Evolutionary conservation across 2,113 vertebrate genomes (phyloP).

Genomic region (Solenodon paradoxus): DNA sequence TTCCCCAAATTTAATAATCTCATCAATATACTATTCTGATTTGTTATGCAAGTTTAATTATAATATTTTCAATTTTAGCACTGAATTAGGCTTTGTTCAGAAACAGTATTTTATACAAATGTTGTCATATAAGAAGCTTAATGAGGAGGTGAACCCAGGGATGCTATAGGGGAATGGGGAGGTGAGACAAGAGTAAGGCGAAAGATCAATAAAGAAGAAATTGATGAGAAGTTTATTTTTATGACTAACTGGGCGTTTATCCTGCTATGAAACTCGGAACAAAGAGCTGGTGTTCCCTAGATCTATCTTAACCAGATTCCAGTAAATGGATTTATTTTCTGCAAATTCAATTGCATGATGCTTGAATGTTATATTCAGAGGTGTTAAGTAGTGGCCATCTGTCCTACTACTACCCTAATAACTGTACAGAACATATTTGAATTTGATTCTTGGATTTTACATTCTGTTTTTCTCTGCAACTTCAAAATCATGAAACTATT

Average conservation of each 20-base stretch:
- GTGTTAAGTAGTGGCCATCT: not conserved
- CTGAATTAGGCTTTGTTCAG: not conserved
- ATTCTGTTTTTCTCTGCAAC: not conserved
- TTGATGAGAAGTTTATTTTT: not conserved
- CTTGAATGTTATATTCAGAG: not conserved
- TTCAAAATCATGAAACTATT: not conserved
- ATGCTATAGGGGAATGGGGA: not conserved
- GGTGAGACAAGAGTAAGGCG: not conserved
- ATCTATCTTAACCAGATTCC: not conserved
- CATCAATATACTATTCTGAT: not conserved
- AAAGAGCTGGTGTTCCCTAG: no score
- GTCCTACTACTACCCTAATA: accelerated
- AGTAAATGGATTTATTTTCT: not conserved
- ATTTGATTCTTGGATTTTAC: not conserved
- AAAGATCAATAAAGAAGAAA: not conserved
- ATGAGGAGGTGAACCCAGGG: not conserved
- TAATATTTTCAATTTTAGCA: not conserved
- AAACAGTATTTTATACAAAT: not conserved
- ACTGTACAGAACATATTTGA: not conserved
- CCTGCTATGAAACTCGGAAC: not conserved
- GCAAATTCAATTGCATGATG: not conserved
- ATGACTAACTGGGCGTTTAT: not conserved
- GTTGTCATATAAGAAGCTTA: not conserved
- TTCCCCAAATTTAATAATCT: not conserved
- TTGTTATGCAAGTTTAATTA: not conserved